Evolutionary conservation across 35 echinoderm and acorn worm genomes (phyloP).

Genomic region (Apostichopus californicus): DNA sequence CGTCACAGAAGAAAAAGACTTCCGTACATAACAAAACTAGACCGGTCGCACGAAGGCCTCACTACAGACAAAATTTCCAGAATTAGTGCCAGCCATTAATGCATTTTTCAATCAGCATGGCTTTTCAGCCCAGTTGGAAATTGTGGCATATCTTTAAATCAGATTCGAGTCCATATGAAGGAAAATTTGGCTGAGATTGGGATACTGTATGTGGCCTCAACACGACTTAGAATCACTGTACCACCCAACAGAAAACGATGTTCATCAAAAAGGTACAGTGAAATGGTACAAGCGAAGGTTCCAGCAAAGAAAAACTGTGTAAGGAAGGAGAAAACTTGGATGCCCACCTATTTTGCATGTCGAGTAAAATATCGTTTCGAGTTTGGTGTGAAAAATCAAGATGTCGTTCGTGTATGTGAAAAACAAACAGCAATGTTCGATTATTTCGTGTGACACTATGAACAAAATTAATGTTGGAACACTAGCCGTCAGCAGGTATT

Average conservation of each 20-base stretch:
- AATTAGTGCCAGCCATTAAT: neutral
- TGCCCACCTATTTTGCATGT: constrained; percentile 44
- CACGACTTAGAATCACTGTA: neutral
- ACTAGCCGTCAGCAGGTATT: constrained; percentile 50
- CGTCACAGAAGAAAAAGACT: neutral
- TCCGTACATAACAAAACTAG: constrained; percentile 7
- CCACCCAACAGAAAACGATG: constrained; percentile 7
- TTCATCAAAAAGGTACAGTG: neutral
- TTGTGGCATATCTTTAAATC: neutral
- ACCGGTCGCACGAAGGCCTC: neutral
- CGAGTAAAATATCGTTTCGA: constrained; percentile 55
- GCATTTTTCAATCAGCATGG: neutral
- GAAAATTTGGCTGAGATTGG: neutral
- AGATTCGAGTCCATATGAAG: neutral
- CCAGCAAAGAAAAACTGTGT: constrained; percentile 37
- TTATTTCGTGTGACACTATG: constrained; percentile 66
- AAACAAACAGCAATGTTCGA: neutral
- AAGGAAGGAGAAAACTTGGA: constrained; percentile 35
- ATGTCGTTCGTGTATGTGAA: too few species aligned
- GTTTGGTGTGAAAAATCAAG: too few species aligned
- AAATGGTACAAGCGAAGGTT: constrained; percentile 19
- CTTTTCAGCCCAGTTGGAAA: neutral
- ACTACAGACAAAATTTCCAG: neutral
- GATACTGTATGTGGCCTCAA: neutral
- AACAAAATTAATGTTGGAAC: constrained; percentile 62